Percentiles rank a stretch among this genome's conserved stretches.
phyloP scores from a whole-genome alignment of 2,888 invertebrate genomes.

The Meteorus colon region DNA sequence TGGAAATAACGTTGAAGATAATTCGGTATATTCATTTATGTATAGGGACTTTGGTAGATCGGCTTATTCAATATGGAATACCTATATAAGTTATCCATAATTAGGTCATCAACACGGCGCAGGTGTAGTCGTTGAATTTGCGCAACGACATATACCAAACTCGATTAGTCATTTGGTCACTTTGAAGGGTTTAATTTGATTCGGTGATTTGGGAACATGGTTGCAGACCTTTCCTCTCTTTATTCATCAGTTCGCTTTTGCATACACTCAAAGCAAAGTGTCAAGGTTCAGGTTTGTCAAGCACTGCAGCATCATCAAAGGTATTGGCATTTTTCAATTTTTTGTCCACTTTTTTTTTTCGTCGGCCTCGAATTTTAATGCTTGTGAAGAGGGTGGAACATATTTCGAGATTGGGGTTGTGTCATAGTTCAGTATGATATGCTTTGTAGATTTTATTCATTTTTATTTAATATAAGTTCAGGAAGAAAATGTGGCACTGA shows the following conservation, averaged over 20 bases:
- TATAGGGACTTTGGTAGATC: too few relatives aligned
- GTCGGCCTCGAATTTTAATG: background rate
- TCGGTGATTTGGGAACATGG: background rate
- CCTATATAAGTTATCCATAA: constrained; percentile 57
- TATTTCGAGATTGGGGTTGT: too few relatives aligned
- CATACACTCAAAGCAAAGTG: background rate
- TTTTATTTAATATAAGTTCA: too few relatives aligned
- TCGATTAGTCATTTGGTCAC: constrained; percentile 24
- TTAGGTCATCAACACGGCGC: constrained; percentile 58
- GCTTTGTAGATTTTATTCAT: too few relatives aligned
- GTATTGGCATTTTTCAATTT: background rate
- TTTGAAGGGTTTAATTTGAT: constrained; percentile 23
- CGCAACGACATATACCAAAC: constrained; percentile 19
- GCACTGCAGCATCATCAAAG: background rate
- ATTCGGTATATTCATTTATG: background rate
- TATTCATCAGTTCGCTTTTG: constrained; percentile 5
- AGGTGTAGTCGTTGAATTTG: constrained; percentile 31
- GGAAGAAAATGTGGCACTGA: too few relatives aligned
- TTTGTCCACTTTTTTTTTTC: background rate
- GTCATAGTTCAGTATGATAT: too few relatives aligned
- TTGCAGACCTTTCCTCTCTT: background rate
- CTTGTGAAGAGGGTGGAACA: too few relatives aligned
- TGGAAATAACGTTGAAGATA: background rate
- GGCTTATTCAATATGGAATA: background rate
- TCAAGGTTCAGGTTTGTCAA: background rate